These are phyloP conservation scores for Betta splendens DNA, from an alignment of 2,797 vertebrate genomes.

Conservation along the genomic window DNA sequence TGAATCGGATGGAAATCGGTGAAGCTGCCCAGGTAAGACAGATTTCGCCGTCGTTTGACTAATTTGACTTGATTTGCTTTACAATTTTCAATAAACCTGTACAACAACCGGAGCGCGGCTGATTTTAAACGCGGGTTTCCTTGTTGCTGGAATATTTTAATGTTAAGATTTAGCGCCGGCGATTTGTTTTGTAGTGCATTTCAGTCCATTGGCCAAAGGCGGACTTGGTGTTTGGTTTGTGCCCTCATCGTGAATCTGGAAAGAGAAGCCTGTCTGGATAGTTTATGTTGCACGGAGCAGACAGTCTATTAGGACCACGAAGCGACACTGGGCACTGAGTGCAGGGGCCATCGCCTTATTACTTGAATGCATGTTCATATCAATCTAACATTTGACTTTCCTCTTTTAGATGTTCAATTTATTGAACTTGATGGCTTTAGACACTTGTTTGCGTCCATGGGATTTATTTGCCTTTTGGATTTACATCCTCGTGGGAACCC, in stretches of 20 bases:
- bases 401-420: conserved; percentile 53
- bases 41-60: conserved; percentile 54
- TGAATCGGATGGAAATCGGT: conserved; percentile 58
- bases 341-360: conserved; percentile 55
- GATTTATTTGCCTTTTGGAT: conserved; percentile 63
- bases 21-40: conserved; percentile 71
- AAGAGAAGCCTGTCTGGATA: conserved; percentile 56
- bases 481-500: conserved; percentile 42
- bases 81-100: conserved; percentile 36
- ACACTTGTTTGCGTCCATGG: conserved; percentile 81
- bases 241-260: conserved; percentile 49
- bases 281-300: conserved; percentile 54
- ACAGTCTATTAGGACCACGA: conserved; percentile 54
- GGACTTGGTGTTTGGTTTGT: conserved; percentile 30
- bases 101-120: conserved; percentile 24
- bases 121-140: conserved; percentile 17
- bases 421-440: conserved; percentile 77
- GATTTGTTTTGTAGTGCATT: conserved; percentile 38
- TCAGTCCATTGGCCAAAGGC: conserved; percentile 34
- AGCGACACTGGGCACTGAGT: conserved; percentile 61
- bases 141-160: conserved; percentile 24
- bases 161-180: conserved; percentile 40
- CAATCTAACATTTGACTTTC: conserved; percentile 68
- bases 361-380: conserved; percentile 63
- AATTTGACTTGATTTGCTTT: conserved; percentile 53